Evolutionary conservation across 2,888 invertebrate species (phyloP).

Genomic region (Drosophila austrosaltans): DNA sequence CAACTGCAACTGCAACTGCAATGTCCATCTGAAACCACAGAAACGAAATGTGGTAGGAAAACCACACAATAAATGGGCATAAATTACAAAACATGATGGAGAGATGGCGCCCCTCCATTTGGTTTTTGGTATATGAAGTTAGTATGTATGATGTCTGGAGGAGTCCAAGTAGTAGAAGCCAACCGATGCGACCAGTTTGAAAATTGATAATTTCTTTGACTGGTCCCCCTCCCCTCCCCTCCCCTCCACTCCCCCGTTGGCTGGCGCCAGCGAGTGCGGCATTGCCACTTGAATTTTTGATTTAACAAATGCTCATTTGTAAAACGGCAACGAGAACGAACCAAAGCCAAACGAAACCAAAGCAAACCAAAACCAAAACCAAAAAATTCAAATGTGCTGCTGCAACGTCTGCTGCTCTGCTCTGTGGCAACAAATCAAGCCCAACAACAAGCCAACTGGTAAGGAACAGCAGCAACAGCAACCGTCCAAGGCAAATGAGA

Average conservation of each 20-base stretch:
- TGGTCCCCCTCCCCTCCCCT: conserved; percentile 20
- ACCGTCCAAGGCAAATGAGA: neutral
- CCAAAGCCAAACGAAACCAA: neutral
- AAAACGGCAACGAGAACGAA: conserved; percentile 56
- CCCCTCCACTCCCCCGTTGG: neutral
- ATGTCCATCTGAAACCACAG: conserved; percentile 55
- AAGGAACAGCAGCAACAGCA: neutral
- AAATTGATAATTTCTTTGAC: conserved; percentile 67
- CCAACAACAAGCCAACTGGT: neutral
- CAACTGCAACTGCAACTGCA: neutral
- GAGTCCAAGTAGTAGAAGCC: neutral
- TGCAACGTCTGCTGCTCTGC: neutral
- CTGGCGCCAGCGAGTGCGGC: conserved; percentile 74
- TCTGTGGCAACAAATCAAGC: conserved; percentile 36
- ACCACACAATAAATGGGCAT: conserved; percentile 76
- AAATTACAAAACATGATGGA: conserved; percentile 71
- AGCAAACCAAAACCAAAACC: too few species aligned
- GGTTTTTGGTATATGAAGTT: conserved; percentile 13
- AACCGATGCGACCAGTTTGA: conserved; percentile 22
- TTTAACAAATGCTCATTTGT: conserved; percentile 76
- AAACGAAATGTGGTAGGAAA: conserved; percentile 66
- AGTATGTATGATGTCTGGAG: neutral
- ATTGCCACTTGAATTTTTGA: conserved; percentile 77
- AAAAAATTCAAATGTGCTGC: conserved; percentile 52
- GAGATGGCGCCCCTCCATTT: conserved; percentile 17